Evolutionary conservation across 1,140 invertebrate genomes (phyloP), one percentile per base, ranked within the genome.

Genomic region (Ericerus pela): DNA sequence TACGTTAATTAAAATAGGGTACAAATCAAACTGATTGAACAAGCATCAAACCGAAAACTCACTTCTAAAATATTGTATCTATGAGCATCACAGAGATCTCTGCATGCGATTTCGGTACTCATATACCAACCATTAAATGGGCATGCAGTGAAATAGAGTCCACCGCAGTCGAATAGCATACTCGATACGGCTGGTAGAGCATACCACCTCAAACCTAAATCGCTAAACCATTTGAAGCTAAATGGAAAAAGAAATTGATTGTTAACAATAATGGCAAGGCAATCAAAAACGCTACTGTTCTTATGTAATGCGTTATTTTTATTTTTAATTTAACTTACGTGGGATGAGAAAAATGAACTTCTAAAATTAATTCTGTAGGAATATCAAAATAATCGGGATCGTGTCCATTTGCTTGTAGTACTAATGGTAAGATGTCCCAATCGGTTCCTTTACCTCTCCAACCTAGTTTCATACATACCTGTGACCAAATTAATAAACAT

Each of bases 91-190:
- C 88, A 92, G 33, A 96, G 76, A 74, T 96, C 84, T 51, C 93
- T 74, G 57, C 86, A 85, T 6, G 86, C 92, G 57, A 96, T 93
- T 73, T 96, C 93, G 1, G 92, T 93, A 60, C 86, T 86, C 90
- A 95, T 95, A 70, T 95, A 96, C 93, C 92, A 96, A 16, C 93
- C 93, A 67, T 91, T 95, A 71, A 96, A 96, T 18, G 91, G 87
- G 38, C 82, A 84, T 0, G 84, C 91, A 0, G 90, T 88, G 67
- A 94, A 96, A 69, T 94, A 85, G 16, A 96, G 75, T 5, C 93
- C 93, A 6, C 92, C 93, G 65, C 90, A 92, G 69, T 96, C 92
- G 66, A 96, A 90, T 59, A 90, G 74, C 88, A 96, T 93, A 60
- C 74, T n/a, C 5, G 86, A 84, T 0, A 93, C 88, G 0, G 80